Base-by-base conservation (phyloP, 2,888 invertebrate genomes). In the Chouioia cunea region DNA sequence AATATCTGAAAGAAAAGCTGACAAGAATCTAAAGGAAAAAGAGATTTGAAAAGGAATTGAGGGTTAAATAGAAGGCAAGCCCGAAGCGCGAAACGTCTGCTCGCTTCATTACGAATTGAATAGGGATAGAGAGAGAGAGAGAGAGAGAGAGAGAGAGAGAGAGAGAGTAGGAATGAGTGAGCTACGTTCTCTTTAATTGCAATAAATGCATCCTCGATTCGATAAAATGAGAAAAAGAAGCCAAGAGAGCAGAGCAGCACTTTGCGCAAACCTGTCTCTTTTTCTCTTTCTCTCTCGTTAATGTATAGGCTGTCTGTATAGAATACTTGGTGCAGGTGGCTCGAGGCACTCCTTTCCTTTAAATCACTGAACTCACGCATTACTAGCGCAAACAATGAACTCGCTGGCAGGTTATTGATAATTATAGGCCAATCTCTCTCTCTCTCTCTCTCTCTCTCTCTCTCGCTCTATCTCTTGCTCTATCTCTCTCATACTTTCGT, bases 181-280 rank as follows among this genome's bases (percentile, higher is more conserved):
- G n/a, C n/a, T n/a, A n/a, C n/a, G n/a, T n/a, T n/a, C 23, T 52
- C 65, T 60, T 56, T 71, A 66, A 71, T 71, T 66, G 66, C 71
- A 52, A 71, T 58, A 65, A 65, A 70, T 57, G 60, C 65, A 65
- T 70, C 57, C 57, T 65, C 56, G 20, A 68, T 59, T 52, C 59
- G 43, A 66, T 53, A 27, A 59, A 66, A 23, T 14, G 12, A 20
- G 63, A 44, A 36, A 20, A 46, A n/a, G 15, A 16, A 23, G 52
- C 43, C n/a, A 52, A 56, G 59, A 48, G 4, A 27, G 20, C 15
- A 12, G 22, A 36, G 52, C 50, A 46, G 57, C 58, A 53, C 52
- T 63, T 63, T 63, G 57, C 63, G 52, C 50, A 63, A 69, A 16
- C 36, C 14, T 12, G 53, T 22, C 23, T 53, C 20, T n/a, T n/a